Conservation (phyloP, 1,140 invertebrate species). For the Mercenaria mercenaria region DNA sequence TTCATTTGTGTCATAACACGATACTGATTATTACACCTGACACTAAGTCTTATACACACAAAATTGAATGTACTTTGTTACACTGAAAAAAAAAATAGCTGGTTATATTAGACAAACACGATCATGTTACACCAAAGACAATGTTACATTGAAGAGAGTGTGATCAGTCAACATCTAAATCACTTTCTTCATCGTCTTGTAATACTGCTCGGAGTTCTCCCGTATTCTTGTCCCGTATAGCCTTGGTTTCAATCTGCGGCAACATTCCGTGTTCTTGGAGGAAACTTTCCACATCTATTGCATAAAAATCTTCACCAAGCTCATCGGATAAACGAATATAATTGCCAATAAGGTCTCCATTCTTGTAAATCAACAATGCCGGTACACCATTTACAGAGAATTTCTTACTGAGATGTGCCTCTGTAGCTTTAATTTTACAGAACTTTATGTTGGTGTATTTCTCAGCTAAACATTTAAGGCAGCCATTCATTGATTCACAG, state of each 20-base stretch:
- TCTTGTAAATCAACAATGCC: constrained; percentile 96
- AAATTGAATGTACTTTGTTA: too few relatives aligned
- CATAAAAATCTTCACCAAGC: constrained; percentile 96
- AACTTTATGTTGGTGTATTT: constrained; percentile 97
- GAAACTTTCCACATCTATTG: constrained; percentile 95
- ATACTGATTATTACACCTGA: too few relatives aligned
- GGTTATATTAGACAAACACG: too few relatives aligned
- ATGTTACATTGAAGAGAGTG: too few relatives aligned
- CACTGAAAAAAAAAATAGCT: too few relatives aligned
- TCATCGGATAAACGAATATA: constrained; percentile 95
- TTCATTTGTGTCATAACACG: too few relatives aligned
- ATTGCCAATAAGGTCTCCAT: constrained; percentile 96
- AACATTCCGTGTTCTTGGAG: constrained; percentile 90
- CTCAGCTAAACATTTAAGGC: constrained; percentile 91
- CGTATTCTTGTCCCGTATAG: constrained; percentile 74
- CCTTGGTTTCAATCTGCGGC: constrained; percentile 66
- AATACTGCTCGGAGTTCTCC: constrained; percentile 72
- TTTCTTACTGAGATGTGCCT: constrained; percentile 91
- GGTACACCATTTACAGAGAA: constrained; percentile 96
- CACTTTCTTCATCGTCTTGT: constrained; percentile 72
- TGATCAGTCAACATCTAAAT: constrained; percentile 35
- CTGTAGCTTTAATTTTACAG: constrained; percentile 92
- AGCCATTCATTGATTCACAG: constrained; percentile 95
- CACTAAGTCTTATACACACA: too few relatives aligned
- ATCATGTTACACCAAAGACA: too few relatives aligned